Evolutionary conservation across 1,140 invertebrate genomes (phyloP).

Genomic region (Acromyrmex echinatior): DNA sequence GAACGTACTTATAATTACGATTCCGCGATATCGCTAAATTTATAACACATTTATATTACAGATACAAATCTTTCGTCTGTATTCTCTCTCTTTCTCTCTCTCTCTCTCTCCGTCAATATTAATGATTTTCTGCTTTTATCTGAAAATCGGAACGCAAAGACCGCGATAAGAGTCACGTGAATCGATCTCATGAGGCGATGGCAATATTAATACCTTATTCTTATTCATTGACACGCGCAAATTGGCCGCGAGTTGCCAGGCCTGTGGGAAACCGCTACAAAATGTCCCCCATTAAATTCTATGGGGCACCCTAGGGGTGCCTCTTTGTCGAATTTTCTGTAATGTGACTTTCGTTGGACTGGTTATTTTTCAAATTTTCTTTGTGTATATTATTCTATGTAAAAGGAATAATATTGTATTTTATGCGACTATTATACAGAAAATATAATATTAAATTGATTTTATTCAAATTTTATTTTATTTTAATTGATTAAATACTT

Average conservation of each 20-base stretch:
- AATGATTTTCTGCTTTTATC: conserved; percentile 36
- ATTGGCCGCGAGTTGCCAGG: conserved; percentile 56
- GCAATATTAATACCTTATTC: conserved; percentile 72
- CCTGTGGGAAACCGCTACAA: conserved; percentile 80
- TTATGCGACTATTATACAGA: not conserved
- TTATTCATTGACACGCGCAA: conserved; percentile 80
- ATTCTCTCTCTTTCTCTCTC: not conserved
- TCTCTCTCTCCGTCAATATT: not conserved
- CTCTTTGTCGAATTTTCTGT: conserved; percentile 23
- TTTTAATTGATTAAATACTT: no score
- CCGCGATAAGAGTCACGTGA: conserved; percentile 31
- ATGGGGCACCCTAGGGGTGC: conserved; percentile 21
- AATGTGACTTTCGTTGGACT: conserved; percentile 19
- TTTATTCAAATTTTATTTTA: no score
- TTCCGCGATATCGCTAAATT: conserved; percentile 8
- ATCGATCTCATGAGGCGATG: conserved; percentile 18
- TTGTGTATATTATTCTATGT: not conserved
- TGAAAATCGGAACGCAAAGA: conserved; percentile 27
- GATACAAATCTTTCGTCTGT: not conserved
- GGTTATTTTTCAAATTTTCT: conserved; percentile 24
- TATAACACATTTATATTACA: conserved; percentile 13
- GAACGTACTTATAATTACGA: not conserved
- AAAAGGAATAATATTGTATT: conserved; percentile 2
- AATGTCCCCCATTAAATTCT: conserved; percentile 54
- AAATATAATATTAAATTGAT: not conserved